A percentile compares a stretch with the other conserved stretches of the same genome.
Evolutionary conservation across 2,113 vertebrate genomes (phyloP).

Genomic region (Pleuronectes platessa): DNA sequence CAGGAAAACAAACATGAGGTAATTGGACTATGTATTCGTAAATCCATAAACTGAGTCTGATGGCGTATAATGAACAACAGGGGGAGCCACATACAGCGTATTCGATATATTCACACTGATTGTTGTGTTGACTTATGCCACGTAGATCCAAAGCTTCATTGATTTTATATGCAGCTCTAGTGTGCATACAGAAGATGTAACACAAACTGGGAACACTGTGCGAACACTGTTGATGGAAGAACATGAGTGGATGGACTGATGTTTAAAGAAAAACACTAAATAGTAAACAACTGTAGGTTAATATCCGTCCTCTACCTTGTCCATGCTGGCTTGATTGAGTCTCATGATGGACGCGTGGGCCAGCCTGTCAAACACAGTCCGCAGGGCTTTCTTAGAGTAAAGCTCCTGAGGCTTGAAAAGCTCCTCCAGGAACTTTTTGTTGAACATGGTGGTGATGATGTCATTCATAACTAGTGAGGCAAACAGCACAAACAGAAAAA

Average conservation of each 20-base stretch:
- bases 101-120: not conserved
- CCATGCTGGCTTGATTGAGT: constrained; percentile 98
- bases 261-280: not conserved
- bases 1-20: not conserved
- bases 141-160: not conserved
- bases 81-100: constrained; percentile 53
- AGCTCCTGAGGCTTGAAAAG: constrained; percentile 98
- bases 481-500: constrained; percentile 46
- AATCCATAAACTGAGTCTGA: constrained; percentile 2
- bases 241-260: not conserved
- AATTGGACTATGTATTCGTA: not conserved
- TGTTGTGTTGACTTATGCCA: not conserved
- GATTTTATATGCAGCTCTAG: not conserved
- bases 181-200: not conserved
- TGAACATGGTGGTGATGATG: constrained; percentile 99
- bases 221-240: not conserved
- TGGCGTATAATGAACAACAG: constrained; percentile 52
- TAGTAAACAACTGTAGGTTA: not conserved
- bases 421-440: constrained; percentile 95
- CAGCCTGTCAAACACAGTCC: constrained; percentile 93
- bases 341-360: constrained; percentile 98
- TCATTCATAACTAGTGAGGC: constrained; percentile 93
- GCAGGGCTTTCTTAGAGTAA: constrained; percentile 95
- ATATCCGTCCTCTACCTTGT: constrained; percentile 83
- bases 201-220: not conserved